phyloP scores from a whole-genome alignment of 2,888 invertebrate genomes.

The Boloria selene region DNA sequence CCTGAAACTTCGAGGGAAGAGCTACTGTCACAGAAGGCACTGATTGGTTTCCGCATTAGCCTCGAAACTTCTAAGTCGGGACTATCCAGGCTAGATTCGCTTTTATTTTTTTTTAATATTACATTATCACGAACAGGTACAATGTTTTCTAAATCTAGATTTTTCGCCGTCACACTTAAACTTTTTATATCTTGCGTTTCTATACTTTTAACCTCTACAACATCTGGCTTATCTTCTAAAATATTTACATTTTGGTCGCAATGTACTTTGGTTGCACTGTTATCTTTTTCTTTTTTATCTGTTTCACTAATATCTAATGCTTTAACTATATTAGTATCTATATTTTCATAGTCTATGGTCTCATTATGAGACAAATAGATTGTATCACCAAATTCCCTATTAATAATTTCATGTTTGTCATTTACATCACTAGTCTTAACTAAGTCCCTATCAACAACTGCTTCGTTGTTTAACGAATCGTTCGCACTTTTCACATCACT shows the following conservation, averaged over 20 bases:
- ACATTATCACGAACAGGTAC: slow-evolving; percentile 70
- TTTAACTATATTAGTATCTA: slow-evolving; percentile 58
- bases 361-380: slow-evolving; percentile 56
- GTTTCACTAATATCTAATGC: slow-evolving; percentile 53
- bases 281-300: slow-evolving; percentile 56
- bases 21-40: slow-evolving; percentile 73
- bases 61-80: slow-evolving; percentile 78
- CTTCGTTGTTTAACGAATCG: slow-evolving; percentile 35
- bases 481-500: slow-evolving; percentile 33
- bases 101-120: slow-evolving; percentile 78
- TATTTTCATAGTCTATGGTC: slow-evolving; percentile 50
- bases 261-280: slow-evolving; percentile 54
- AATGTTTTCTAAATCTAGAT: slow-evolving; percentile 50
- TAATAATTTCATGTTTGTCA: slow-evolving; percentile 33
- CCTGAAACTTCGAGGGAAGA: slow-evolving; percentile 77
- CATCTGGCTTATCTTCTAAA: slow-evolving; percentile 50
- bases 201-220: slow-evolving; percentile 63
- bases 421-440: slow-evolving; percentile 47
- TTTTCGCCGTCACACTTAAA: slow-evolving; percentile 57
- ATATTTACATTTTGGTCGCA: slow-evolving; percentile 49
- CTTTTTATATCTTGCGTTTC: slow-evolving; percentile 70
- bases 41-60: slow-evolving; percentile 69
- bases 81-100: slow-evolving; percentile 79
- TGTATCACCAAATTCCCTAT: slow-evolving; percentile 51
- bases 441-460: slow-evolving; percentile 34